Percentiles rank a stretch among this genome's conserved stretches.
phyloP scores from a whole-genome alignment of 2,888 invertebrate genomes.

The Aphrophora alni region DNA sequence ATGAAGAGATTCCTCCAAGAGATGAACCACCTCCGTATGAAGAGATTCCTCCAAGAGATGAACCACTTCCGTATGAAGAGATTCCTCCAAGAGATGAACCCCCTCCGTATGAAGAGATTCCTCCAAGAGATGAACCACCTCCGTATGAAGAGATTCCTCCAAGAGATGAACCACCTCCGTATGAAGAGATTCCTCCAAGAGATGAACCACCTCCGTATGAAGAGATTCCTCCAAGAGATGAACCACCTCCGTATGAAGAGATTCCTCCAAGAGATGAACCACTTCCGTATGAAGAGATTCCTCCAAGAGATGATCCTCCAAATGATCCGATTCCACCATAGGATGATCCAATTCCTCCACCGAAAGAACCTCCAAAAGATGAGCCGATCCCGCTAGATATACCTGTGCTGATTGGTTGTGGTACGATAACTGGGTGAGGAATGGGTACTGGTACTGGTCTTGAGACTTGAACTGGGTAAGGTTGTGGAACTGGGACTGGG shows the following conservation, averaged over 20 bases:
- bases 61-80: neutral
- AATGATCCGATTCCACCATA: neutral
- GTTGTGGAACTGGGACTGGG: constrained; percentile 42
- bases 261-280: constrained; percentile 56
- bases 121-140: neutral
- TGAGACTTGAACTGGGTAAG: constrained; percentile 38
- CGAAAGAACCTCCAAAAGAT: neutral
- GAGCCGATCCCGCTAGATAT: constrained; percentile 39
- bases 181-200: no score
- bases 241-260: constrained; percentile 7
- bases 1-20: no score
- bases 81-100: constrained; percentile 56
- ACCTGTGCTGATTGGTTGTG: constrained; percentile 24
- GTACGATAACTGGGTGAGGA: constrained; percentile 40
- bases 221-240: neutral
- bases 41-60: neutral
- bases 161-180: neutral
- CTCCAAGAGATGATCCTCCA: neutral
- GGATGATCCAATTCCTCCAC: neutral
- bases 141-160: neutral
- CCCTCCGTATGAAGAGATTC: constrained; percentile 36
- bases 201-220: no score
- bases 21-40: no score
- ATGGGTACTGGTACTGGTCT: constrained; percentile 39
- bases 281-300: constrained; percentile 37